phyloP scores from a whole-genome alignment of 2,888 invertebrate species.

The Temnothorax unifasciatus region DNA sequence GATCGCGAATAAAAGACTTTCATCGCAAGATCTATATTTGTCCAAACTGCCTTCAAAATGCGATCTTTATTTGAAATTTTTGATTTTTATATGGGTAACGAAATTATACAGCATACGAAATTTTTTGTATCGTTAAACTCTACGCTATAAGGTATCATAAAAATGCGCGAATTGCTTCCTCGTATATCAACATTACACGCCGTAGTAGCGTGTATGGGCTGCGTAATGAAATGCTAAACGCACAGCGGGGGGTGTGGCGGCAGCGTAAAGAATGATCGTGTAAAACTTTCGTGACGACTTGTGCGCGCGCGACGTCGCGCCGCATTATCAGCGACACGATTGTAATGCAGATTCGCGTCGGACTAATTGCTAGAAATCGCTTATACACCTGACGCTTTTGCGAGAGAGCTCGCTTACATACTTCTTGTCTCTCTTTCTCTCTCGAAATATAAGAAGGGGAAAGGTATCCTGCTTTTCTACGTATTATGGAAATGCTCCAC shows the following conservation, averaged over 20 bases:
- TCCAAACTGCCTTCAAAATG: neutral
- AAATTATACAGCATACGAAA: neutral
- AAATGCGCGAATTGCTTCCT: neutral
- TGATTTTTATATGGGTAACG: neutral
- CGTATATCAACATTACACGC: constrained; percentile 15
- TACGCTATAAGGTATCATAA: neutral
- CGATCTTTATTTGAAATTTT: neutral
- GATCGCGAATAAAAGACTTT: constrained; percentile 12
- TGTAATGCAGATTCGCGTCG: constrained; percentile 69
- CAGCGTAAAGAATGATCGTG: constrained; percentile 68
- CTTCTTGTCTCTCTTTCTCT: neutral
- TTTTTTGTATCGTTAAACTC: neutral
- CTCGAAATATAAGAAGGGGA: neutral
- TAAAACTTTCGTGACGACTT: constrained; percentile 69
- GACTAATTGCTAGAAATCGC: constrained; percentile 62
- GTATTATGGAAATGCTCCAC: neutral
- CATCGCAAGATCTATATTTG: neutral
- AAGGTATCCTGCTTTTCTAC: neutral
- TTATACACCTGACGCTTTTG: constrained; percentile 23
- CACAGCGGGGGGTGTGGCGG: constrained; percentile 57
- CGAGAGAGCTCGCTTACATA: neutral
- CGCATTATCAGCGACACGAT: constrained; percentile 68
- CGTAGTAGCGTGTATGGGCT: constrained; percentile 37
- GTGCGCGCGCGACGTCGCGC: constrained; percentile 50
- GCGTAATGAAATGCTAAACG: constrained; percentile 73